Conservation (phyloP, 2,797 vertebrate species). For the Rhinichthys osculus region DNA sequence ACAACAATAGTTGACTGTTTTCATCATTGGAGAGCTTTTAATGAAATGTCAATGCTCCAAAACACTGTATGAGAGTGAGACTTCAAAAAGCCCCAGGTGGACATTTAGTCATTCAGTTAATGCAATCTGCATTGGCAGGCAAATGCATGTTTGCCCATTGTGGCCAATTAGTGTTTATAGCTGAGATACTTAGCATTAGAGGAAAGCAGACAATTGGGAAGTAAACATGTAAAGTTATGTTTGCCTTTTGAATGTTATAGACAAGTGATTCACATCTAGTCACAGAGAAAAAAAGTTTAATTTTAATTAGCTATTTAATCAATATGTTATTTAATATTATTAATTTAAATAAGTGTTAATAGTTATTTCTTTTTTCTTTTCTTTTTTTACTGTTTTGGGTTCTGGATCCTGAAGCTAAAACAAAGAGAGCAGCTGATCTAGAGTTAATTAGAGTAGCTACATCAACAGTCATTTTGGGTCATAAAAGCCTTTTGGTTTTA, state of each 20-base stretch:
- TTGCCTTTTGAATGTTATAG: background rate
- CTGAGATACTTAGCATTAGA: background rate
- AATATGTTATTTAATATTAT: too few species aligned
- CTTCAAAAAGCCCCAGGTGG: conserved; percentile 6
- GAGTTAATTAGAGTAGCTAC: too few species aligned
- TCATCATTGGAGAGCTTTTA: background rate
- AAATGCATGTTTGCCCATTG: conserved; percentile 17
- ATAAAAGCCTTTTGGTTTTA: too few species aligned
- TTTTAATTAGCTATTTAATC: too few species aligned
- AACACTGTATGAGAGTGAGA: background rate
- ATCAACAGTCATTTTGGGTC: too few species aligned
- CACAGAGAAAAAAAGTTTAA: background rate
- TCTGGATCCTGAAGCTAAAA: too few species aligned
- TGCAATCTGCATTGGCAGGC: conserved; percentile 14
- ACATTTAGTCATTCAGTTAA: conserved; percentile 25
- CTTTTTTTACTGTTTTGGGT: too few species aligned
- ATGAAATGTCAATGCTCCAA: conserved; percentile 9
- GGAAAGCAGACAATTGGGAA: background rate
- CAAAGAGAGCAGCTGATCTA: too few species aligned
- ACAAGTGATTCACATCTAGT: background rate
- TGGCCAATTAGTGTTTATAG: conserved; percentile 24
- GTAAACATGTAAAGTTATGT: background rate
- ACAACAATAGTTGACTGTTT: background rate
- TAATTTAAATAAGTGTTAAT: background rate
- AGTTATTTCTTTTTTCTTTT: too few species aligned